Percentiles rank a stretch among this genome's conserved stretches.
phyloP scores from a whole-genome alignment of 2,113 vertebrate genomes.

The Pelecanoides urinatrix region DNA sequence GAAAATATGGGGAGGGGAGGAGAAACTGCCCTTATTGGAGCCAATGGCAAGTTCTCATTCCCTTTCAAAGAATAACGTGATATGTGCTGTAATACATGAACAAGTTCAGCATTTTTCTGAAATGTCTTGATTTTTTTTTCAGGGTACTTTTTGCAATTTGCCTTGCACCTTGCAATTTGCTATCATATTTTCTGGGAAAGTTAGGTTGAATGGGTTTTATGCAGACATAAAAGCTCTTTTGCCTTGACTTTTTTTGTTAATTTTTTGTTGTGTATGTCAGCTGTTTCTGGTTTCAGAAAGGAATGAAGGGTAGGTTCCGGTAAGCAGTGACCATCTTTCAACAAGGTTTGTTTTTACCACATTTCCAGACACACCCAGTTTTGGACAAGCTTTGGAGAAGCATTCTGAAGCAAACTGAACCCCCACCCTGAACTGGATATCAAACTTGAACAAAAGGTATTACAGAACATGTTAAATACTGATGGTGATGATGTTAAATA shows the following conservation, averaged over 20 bases:
- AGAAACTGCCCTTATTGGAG: background rate
- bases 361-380: background rate
- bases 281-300: background rate
- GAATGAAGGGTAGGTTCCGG: background rate
- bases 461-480: background rate
- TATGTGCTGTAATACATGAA: background rate
- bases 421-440: background rate
- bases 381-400: background rate
- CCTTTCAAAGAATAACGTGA: background rate
- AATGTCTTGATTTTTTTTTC: background rate
- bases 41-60: background rate
- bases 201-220: background rate
- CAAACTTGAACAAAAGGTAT: background rate
- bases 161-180: background rate
- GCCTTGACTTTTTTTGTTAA: background rate
- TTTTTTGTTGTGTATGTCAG: background rate
- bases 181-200: background rate
- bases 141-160: background rate
- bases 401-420: background rate
- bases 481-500: background rate
- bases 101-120: background rate
- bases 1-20: fast-evolving
- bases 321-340: background rate
- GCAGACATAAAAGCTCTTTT: background rate
- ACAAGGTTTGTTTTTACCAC: background rate